These are phyloP conservation scores for Caenorhabditis drosophilae DNA, from an alignment of 2,888 invertebrate genomes.

Conservation along the genomic window DNA sequence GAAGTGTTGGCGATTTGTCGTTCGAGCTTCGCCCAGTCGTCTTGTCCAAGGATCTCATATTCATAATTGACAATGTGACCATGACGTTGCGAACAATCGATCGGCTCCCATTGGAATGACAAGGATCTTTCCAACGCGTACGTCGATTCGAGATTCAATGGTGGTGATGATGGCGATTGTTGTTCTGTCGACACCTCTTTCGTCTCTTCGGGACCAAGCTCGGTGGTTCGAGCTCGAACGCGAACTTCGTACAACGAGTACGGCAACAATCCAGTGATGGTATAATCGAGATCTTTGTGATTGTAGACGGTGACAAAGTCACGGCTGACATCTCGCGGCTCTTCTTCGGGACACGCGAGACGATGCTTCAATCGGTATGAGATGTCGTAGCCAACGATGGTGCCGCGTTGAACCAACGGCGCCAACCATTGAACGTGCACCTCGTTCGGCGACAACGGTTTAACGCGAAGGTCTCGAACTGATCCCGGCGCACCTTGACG, in stretches of 20 bases:
- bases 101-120: constrained; percentile 61
- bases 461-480: constrained; percentile 62
- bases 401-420: constrained; percentile 64
- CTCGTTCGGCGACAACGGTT: constrained; percentile 58
- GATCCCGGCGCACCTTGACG: constrained; percentile 68
- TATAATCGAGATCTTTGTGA: constrained; percentile 68
- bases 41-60: constrained; percentile 69
- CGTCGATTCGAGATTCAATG: constrained; percentile 66
- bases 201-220: constrained; percentile 68
- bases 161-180: constrained; percentile 68
- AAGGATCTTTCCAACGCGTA: constrained; percentile 64
- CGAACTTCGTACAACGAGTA: constrained; percentile 68
- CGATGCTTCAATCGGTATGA: constrained; percentile 68
- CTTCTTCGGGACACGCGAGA: constrained; percentile 69
- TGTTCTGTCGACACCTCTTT: constrained; percentile 66
- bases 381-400: constrained; percentile 69
- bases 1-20: constrained; percentile 69
- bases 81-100: constrained; percentile 69
- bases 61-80: constrained; percentile 69
- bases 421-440: constrained; percentile 66
- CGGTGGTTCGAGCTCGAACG: constrained; percentile 65
- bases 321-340: constrained; percentile 66
- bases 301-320: constrained; percentile 69
- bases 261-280: constrained; percentile 68
- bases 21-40: constrained; percentile 69